phyloP scores from a whole-genome alignment of 2,113 vertebrate species.

The Lontra canadensis region DNA sequence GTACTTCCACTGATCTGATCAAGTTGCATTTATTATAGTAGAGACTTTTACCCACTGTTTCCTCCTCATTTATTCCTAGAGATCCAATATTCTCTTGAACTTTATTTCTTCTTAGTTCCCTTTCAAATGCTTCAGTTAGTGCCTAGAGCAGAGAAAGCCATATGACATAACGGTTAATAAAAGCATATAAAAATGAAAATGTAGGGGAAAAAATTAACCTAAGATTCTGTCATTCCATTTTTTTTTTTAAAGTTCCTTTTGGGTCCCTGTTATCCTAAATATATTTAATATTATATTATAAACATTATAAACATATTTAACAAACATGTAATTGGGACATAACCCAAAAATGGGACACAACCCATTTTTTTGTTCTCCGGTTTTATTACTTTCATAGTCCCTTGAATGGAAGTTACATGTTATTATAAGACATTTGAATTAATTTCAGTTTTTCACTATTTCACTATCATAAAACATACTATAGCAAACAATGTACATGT shows the following conservation, averaged over 20 bases:
- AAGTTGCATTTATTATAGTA: slow-evolving; percentile 22
- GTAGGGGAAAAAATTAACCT: not conserved
- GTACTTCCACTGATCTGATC: not conserved
- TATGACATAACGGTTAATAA: not conserved
- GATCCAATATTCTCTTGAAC: slow-evolving; percentile 83
- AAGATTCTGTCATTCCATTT: not conserved
- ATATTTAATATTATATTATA: not conserved
- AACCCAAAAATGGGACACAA: not conserved
- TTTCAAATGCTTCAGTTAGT: slow-evolving; percentile 86
- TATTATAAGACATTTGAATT: not conserved
- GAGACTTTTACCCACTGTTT: slow-evolving; percentile 79
- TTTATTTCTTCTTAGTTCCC: slow-evolving; percentile 88
- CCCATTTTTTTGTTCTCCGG: not conserved
- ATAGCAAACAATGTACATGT: not conserved
- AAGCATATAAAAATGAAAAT: not conserved
- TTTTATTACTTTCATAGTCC: slow-evolving; percentile 15
- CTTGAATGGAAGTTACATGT: not conserved
- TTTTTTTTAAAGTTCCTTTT: slow-evolving; percentile 6
- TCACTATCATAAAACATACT: not conserved
- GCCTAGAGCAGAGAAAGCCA: slow-evolving; percentile 79
- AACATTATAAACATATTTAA: not conserved
- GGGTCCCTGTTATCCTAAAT: not conserved
- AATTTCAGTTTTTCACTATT: not conserved
- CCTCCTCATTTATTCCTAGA: slow-evolving; percentile 81
- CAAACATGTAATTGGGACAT: not conserved